Conservation (phyloP, 2,888 invertebrate species). For the Caenorhabditis wallacei region DNA sequence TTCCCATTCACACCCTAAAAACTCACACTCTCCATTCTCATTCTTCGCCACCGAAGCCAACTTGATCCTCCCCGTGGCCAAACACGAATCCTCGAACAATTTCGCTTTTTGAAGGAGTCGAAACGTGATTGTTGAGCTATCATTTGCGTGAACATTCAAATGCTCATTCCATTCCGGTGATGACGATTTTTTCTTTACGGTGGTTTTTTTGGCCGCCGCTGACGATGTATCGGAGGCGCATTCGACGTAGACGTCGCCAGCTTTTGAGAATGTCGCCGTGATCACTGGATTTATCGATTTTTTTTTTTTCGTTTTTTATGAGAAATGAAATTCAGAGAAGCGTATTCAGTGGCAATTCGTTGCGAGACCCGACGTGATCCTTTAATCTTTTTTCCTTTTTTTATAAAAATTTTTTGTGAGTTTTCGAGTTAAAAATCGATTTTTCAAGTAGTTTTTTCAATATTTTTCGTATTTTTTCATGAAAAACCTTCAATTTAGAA, state of each 20-base stretch:
- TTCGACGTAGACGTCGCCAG: constrained; percentile 81
- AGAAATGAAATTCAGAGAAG: background rate
- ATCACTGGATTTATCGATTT: constrained; percentile 68
- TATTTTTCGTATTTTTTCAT: too few relatives aligned
- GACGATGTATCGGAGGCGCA: constrained; percentile 75
- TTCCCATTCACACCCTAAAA: too few relatives aligned
- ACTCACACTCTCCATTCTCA: constrained; percentile 81
- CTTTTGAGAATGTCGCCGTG: constrained; percentile 76
- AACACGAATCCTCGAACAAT: constrained; percentile 80
- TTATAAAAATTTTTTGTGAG: too few relatives aligned
- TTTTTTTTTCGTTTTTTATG: background rate
- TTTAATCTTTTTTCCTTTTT: too few relatives aligned
- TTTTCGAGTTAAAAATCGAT: too few relatives aligned
- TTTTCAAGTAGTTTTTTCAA: too few relatives aligned
- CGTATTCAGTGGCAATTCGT: too few relatives aligned
- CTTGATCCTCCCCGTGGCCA: constrained; percentile 79
- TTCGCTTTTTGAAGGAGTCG: constrained; percentile 79
- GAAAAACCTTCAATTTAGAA: too few relatives aligned
- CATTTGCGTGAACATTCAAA: constrained; percentile 75
- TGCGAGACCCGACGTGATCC: too few relatives aligned
- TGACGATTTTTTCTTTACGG: constrained; percentile 80
- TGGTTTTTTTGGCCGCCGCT: constrained; percentile 74
- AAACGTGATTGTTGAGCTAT: constrained; percentile 74
- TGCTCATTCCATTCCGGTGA: constrained; percentile 82
- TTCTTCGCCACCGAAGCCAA: constrained; percentile 77